Conservation (phyloP, 2,888 invertebrate genomes). For the Caenorhabditis afra region DNA sequence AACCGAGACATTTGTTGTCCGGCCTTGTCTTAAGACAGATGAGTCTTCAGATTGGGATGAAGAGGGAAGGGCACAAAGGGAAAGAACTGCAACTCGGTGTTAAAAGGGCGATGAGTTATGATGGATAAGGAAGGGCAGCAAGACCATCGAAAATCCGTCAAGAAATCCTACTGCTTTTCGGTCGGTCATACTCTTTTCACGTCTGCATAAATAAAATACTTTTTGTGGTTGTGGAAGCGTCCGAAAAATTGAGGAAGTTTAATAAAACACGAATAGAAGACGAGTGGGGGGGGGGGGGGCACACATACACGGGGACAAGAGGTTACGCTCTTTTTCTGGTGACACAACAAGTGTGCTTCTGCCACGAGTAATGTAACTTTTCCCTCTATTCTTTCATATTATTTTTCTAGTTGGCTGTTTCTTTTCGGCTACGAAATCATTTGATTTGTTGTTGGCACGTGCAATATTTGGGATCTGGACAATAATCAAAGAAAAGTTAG, state of each 20-base stretch:
- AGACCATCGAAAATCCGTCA: neutral
- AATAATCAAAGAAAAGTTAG: too few species aligned
- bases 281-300: slow-evolving; percentile 45
- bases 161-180: slow-evolving; percentile 39
- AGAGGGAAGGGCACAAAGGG: too few species aligned
- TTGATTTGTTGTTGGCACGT: too few species aligned
- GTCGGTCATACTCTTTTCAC: slow-evolving; percentile 42
- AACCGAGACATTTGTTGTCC: neutral
- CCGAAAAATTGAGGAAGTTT: slow-evolving; percentile 64
- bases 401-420: neutral
- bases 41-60: neutral
- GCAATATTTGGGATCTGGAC: too few species aligned
- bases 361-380: slow-evolving; percentile 49
- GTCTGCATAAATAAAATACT: slow-evolving; percentile 58
- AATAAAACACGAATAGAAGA: slow-evolving; percentile 64
- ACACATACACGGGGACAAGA: slow-evolving; percentile 39
- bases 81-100: too few species aligned
- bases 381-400: slow-evolving; percentile 22
- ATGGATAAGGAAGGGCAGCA: neutral
- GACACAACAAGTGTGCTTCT: slow-evolving; percentile 53
- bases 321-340: slow-evolving; percentile 54
- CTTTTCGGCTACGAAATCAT: too few species aligned
- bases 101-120: too few species aligned
- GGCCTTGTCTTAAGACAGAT: too few species aligned
- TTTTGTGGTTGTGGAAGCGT: slow-evolving; percentile 59